Evolutionary conservation across 2,888 invertebrate genomes (phyloP), one percentile per base, ranked within the genome.

Genomic region (Schrankia costaestrigalis): DNA sequence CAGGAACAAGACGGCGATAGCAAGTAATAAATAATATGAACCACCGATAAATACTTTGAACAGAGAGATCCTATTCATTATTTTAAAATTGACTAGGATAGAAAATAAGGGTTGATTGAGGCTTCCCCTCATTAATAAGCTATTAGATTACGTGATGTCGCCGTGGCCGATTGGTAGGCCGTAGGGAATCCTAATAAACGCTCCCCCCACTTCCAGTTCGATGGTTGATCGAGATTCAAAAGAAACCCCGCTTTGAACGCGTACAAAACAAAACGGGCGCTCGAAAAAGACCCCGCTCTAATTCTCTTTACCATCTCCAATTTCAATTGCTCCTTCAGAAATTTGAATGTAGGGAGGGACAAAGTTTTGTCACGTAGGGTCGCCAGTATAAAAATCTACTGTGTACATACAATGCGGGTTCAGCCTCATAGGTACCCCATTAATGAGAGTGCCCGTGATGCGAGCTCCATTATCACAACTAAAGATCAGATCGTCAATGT

Each of bases 311-410:
- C 81, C 84, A 85, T 86, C 86, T 87, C 87, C 85, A 78, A 86
- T 87, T 87, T 87, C 87, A 87, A 87, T 87, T 86, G 86, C 87
- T 87, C 81, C 87, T 87, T 86, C 84, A 87, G 82, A 86, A 75
- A 83, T 87, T 85, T 87, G 85, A 85, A 86, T 85, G 81, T 80
- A 71, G 87, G 86, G 85, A 85, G 87, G 87, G 85, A 84, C 81
- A 78, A 79, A 83, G 79, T 84, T 82, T 84, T 86, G 85, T 84
- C 87, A 85, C 86, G 85, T 86, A 84, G 84, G 85, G 84, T 75
- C 82, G 73, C 56, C 52, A 66, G 71, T 77, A 83, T 81, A 79
- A 78, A 78, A 78, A 75, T 70, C 63, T 59, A 63, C 55, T 56
- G 73, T 66, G 71, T 69, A 75, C 75, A 84, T 74, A 82, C 79